Percentiles rank a stretch among this genome's conserved stretches.
These are phyloP conservation scores for Pyxicephalus adspersus DNA, from an alignment of 2,113 vertebrate species.

Conservation along the genomic window DNA sequence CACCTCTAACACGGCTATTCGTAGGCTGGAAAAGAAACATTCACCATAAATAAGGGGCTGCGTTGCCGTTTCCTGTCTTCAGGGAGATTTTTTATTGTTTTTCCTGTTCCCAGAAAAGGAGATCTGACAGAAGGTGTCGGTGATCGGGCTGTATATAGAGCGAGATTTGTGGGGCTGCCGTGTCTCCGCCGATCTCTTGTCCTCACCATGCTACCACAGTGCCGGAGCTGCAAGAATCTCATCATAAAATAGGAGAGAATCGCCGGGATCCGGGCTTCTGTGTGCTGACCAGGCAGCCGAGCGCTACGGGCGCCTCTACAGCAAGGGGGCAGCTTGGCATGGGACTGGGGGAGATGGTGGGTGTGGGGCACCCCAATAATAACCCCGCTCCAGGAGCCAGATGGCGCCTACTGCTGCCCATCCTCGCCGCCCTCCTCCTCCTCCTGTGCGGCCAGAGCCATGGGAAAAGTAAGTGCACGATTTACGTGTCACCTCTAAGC, in stretches of 20 bases:
- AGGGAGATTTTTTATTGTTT: constrained; percentile 28
- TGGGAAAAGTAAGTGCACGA: constrained; percentile 78
- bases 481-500: too few relatives aligned
- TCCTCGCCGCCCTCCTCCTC: constrained; percentile 72
- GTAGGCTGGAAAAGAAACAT: neutral
- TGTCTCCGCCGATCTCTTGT: too few relatives aligned
- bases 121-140: neutral
- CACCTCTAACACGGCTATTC: neutral
- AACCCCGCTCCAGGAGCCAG: constrained; percentile 66
- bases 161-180: neutral
- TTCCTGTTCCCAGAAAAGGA: constrained; percentile 34
- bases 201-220: constrained; percentile 17
- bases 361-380: constrained; percentile 54
- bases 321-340: neutral
- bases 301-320: neutral
- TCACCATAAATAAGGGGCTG: neutral
- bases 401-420: constrained; percentile 63
- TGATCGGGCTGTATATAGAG: neutral
- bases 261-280: neutral
- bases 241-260: constrained; percentile 6
- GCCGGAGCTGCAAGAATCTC: constrained; percentile 7
- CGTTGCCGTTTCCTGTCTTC: constrained; percentile 11
- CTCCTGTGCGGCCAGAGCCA: constrained; percentile 70
- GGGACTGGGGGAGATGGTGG: constrained; percentile 45
- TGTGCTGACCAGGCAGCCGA: neutral